Evolutionary conservation across 1,140 invertebrate genomes (phyloP).

Genomic region (Oppia nitens): DNA sequence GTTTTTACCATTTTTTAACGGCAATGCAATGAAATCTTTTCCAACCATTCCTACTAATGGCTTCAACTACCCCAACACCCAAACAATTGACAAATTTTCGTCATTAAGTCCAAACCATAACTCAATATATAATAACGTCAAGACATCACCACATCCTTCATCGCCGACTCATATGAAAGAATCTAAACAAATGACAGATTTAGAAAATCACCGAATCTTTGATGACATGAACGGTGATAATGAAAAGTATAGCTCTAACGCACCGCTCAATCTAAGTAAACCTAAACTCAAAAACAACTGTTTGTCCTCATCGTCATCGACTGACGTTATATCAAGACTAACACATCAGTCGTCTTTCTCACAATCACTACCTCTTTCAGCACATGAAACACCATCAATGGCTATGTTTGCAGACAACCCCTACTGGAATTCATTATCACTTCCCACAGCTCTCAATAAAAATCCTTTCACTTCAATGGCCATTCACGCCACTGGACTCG

Average conservation of each 20-base stretch:
- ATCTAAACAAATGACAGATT: background rate
- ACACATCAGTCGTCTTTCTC: background rate
- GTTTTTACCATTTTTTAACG: conserved; percentile 23
- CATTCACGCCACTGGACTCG: background rate
- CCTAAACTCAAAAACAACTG: conserved; percentile 3
- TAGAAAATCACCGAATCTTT: no score
- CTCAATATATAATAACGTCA: conserved; percentile 11
- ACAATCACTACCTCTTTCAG: background rate
- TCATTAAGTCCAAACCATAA: conserved; percentile 20
- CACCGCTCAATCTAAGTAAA: conserved; percentile 9
- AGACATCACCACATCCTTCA: background rate
- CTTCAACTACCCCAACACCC: conserved; percentile 18
- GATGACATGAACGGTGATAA: background rate
- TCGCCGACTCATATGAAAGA: background rate
- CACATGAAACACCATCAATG: background rate
- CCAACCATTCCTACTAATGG: conserved; percentile 16
- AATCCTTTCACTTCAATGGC: background rate
- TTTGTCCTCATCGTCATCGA: background rate
- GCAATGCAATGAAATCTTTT: conserved; percentile 23
- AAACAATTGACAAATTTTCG: conserved; percentile 12
- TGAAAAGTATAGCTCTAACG: background rate
- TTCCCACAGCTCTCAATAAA: background rate
- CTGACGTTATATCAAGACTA: background rate
- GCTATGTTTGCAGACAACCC: background rate
- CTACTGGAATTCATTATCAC: background rate